A percentile compares a stretch with the other conserved stretches of the same genome.
phyloP scores from a whole-genome alignment of 1,140 invertebrate genomes.

The Arion vulgaris region DNA sequence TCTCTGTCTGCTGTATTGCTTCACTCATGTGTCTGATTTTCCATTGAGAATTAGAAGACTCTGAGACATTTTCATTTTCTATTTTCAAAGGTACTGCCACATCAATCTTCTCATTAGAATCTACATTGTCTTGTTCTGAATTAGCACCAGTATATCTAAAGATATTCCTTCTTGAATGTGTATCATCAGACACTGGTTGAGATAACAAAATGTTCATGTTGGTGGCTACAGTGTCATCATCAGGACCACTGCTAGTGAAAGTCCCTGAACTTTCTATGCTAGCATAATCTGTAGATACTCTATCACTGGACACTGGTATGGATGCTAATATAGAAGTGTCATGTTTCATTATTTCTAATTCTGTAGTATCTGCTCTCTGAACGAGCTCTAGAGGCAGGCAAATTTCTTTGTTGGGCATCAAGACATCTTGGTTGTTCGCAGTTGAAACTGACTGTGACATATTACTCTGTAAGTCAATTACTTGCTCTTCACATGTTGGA shows the following conservation, averaged over 20 bases:
- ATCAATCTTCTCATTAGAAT: neutral
- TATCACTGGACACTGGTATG: no score
- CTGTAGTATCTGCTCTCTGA: no score
- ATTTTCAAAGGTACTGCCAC: neutral
- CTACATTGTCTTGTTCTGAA: neutral
- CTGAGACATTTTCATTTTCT: neutral
- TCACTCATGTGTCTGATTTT: neutral
- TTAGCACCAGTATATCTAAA: neutral
- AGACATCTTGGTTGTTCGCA: no score
- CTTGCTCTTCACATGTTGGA: no score
- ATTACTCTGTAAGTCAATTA: no score
- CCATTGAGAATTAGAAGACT: neutral
- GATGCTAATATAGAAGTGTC: no score
- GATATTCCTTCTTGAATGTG: neutral
- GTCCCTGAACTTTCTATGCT: neutral
- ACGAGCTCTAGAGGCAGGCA: no score
- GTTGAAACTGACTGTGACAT: no score
- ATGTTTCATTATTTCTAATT: no score
- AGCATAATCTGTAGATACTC: no score
- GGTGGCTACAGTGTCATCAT: neutral
- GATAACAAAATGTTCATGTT: neutral
- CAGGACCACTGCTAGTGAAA: neutral
- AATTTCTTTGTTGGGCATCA: no score
- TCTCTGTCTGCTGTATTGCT: neutral
- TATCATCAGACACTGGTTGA: neutral